Evolutionary conservation across 2,113 vertebrate species (phyloP).

Genomic region (Sceloporus undulatus): DNA sequence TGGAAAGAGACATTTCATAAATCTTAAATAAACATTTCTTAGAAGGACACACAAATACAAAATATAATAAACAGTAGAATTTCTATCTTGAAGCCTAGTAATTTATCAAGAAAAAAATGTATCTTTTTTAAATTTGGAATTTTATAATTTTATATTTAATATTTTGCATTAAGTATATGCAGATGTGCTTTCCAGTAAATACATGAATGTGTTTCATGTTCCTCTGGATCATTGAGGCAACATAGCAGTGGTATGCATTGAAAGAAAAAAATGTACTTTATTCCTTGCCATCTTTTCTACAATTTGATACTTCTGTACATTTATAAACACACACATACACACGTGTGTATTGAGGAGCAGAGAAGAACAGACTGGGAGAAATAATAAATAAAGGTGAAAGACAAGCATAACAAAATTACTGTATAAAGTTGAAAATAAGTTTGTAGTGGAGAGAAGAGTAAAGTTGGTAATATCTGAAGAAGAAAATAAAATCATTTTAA

Average conservation of each 20-base stretch:
- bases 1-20: background rate
- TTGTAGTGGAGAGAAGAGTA: background rate
- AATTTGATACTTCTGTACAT: background rate
- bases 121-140: background rate
- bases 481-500: background rate
- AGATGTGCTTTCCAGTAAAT: background rate
- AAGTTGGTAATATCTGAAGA: background rate
- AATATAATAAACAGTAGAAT: background rate
- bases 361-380: background rate
- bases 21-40: background rate
- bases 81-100: background rate
- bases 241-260: background rate
- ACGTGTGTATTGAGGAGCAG: background rate
- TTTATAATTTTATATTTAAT: background rate
- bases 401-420: background rate
- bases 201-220: background rate
- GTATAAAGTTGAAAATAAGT: background rate
- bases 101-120: conserved; percentile 26
- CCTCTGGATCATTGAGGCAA: background rate
- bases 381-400: background rate
- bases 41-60: background rate
- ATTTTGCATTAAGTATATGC: background rate
- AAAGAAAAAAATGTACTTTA: background rate
- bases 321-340: background rate
- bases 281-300: background rate